Evolutionary conservation across 2,113 vertebrate species (phyloP).

Genomic region (Noctilio leporinus): DNA sequence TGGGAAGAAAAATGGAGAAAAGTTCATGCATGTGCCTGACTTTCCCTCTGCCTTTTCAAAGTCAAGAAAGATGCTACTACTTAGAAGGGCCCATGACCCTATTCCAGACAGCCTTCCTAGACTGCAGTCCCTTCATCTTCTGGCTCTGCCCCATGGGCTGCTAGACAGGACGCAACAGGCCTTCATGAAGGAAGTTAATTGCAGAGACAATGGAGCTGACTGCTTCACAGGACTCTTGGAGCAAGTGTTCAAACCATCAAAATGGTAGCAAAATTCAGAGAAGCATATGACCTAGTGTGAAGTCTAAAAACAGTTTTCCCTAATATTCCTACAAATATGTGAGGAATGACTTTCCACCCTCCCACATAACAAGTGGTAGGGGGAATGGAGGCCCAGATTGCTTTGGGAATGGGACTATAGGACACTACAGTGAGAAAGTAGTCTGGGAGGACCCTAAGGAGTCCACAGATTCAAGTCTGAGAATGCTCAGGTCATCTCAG

Average conservation of each 20-base stretch:
- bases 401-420: not conserved
- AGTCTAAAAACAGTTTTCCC: not conserved
- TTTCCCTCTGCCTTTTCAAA: not conserved
- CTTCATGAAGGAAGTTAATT: not conserved
- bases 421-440: not conserved
- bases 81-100: not conserved
- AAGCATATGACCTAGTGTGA: not conserved
- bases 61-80: not conserved
- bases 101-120: not conserved
- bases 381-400: not conserved
- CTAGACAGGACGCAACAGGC: not conserved
- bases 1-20: not conserved
- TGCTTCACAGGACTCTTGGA: not conserved
- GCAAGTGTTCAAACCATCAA: not conserved
- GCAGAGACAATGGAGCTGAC: not conserved
- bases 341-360: not conserved
- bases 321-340: not conserved
- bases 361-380: not conserved
- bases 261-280: not conserved
- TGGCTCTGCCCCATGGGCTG: not conserved
- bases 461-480: not conserved
- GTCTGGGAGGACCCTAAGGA: not conserved
- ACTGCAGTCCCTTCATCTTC: not conserved
- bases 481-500: not conserved
- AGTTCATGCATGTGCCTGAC: not conserved